Evolutionary conservation across 2,113 vertebrate genomes (phyloP).

Genomic region (Rafetus swinhoei): DNA sequence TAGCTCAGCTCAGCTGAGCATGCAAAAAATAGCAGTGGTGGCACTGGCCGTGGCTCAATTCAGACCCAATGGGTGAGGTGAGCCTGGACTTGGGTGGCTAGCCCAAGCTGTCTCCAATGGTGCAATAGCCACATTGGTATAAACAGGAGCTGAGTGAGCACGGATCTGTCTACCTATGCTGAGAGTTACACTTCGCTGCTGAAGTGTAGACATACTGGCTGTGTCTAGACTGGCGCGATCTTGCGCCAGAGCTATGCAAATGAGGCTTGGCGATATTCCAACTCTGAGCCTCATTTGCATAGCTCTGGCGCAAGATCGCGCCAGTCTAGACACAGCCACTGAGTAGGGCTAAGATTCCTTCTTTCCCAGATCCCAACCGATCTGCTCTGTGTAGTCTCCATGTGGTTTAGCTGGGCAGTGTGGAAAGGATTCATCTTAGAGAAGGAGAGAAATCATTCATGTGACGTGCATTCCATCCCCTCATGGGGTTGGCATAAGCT

Average conservation of each 20-base stretch:
- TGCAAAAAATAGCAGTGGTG: background rate
- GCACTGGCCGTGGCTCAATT: background rate
- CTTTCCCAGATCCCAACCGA: background rate
- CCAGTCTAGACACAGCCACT: no score
- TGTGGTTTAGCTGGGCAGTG: background rate
- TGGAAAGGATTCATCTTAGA: background rate
- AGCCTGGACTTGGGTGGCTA: background rate
- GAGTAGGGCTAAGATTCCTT: background rate
- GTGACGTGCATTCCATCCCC: background rate
- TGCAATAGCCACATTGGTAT: background rate
- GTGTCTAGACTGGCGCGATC: no score
- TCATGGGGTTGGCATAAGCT: background rate
- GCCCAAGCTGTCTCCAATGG: no score
- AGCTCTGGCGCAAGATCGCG: no score
- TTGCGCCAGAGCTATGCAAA: no score
- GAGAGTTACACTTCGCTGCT: background rate
- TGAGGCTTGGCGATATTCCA: no score
- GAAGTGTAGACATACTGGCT: background rate
- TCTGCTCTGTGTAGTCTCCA: background rate
- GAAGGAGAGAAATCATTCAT: background rate
- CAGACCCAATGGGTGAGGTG: background rate
- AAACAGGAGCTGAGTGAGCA: background rate
- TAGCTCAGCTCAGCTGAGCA: background rate
- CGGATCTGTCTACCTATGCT: background rate
- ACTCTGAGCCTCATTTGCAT: no score